phyloP scores from a whole-genome alignment of 2,888 invertebrate species.

The Exephanes ischioxanthus region DNA sequence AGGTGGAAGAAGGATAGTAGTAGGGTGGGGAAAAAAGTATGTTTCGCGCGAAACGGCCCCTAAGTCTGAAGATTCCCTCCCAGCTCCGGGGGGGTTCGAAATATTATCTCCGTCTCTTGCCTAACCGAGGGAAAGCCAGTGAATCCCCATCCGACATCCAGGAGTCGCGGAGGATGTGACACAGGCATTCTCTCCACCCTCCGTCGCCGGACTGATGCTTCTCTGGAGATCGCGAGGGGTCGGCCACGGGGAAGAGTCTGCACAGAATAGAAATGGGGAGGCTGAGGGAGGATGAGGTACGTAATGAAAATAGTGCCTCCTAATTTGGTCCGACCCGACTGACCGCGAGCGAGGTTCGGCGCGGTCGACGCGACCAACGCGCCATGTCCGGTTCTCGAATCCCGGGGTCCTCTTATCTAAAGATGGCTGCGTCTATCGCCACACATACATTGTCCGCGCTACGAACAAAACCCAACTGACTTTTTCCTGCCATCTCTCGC shows the following conservation, averaged over 20 bases:
- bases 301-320: conserved; percentile 81
- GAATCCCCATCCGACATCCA: conserved; percentile 28
- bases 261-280: conserved; percentile 35
- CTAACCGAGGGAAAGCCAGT: conserved; percentile 48
- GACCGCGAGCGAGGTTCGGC: conserved; percentile 73
- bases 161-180: conserved; percentile 43
- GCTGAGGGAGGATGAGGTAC: conserved; percentile 69
- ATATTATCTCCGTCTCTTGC: conserved; percentile 51
- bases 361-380: conserved; percentile 53
- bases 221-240: conserved; percentile 53
- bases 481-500: conserved; percentile 23
- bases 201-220: conserved; percentile 38
- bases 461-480: conserved; percentile 26
- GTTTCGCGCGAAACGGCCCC: conserved; percentile 46
- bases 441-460: neutral
- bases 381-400: conserved; percentile 64
- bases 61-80: conserved; percentile 36
- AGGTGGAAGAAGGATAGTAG: conserved; percentile 16
- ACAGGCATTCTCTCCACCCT: conserved; percentile 44
- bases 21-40: conserved; percentile 21
- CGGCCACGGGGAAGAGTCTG: conserved; percentile 28
- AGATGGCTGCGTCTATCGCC: conserved; percentile 71
- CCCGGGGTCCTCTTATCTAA: conserved; percentile 74
- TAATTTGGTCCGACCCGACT: conserved; percentile 79
- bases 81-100: conserved; percentile 31